These are phyloP conservation scores for Etheostoma spectabile DNA, from an alignment of 2,113 vertebrate species.

Conservation along the genomic window DNA sequence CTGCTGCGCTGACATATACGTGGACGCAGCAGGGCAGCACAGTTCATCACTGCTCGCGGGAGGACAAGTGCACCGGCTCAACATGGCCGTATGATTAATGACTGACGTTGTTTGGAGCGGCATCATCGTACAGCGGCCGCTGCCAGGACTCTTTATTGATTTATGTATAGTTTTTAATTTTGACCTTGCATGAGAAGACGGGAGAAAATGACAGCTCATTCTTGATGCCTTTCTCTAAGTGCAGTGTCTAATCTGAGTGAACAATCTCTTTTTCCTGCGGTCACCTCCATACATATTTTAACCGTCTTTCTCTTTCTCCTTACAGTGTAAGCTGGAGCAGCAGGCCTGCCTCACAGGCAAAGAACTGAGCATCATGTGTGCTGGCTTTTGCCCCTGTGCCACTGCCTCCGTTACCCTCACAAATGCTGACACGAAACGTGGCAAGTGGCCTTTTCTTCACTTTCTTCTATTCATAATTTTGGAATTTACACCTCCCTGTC, in stretches of 20 bases:
- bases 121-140: conserved; percentile 34
- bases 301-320: conserved; percentile 38
- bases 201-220: conserved; percentile 69
- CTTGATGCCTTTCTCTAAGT: conserved; percentile 58
- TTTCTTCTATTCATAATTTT: neutral
- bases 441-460: conserved; percentile 55
- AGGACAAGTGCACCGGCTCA: conserved; percentile 50
- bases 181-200: conserved; percentile 76
- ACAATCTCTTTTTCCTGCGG: conserved; percentile 64
- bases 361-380: conserved; percentile 89
- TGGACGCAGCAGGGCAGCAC: conserved; percentile 55
- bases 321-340: conserved; percentile 92
- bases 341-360: conserved; percentile 95
- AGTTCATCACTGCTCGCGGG: conserved; percentile 64
- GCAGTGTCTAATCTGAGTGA: conserved; percentile 74
- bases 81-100: conserved; percentile 75
- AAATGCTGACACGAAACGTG: conserved; percentile 77
- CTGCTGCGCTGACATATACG: conserved; percentile 61
- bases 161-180: conserved; percentile 80
- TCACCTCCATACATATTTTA: conserved; percentile 75
- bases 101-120: conserved; percentile 48
- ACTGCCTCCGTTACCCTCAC: conserved; percentile 61
- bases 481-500: neutral
- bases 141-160: conserved; percentile 72
- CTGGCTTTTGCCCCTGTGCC: conserved; percentile 93